These are phyloP conservation scores for Eristalis tenax DNA, from an alignment of 2,888 invertebrate genomes.

Conservation along the genomic window DNA sequence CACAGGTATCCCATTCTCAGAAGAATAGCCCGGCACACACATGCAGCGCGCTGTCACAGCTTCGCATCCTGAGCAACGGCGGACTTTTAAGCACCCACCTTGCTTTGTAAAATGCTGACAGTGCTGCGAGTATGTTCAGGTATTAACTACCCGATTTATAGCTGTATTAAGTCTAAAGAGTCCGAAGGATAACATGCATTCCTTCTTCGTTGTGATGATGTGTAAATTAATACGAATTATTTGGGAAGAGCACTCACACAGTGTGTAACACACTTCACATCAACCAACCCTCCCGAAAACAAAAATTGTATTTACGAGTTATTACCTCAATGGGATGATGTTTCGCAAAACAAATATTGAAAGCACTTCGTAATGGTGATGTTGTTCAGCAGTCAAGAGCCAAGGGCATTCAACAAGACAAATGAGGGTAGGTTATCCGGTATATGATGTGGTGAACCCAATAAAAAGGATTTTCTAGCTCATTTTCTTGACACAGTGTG, in stretches of 20 bases:
- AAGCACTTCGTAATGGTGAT: slow-evolving; percentile 65
- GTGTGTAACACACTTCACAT: slow-evolving; percentile 19
- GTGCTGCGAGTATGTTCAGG: background rate
- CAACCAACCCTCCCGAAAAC: background rate
- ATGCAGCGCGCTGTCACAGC: background rate
- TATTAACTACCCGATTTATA: background rate
- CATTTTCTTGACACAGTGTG: slow-evolving; percentile 68
- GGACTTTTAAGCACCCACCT: background rate
- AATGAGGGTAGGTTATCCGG: slow-evolving; percentile 71
- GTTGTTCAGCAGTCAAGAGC: slow-evolving; percentile 35
- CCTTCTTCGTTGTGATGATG: background rate
- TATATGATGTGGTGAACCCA: slow-evolving; percentile 60
- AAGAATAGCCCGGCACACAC: slow-evolving; percentile 11
- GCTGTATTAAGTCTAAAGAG: background rate
- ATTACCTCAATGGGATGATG: slow-evolving; percentile 66
- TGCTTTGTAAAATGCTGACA: background rate
- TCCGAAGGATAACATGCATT: too few relatives aligned
- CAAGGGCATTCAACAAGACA: slow-evolving; percentile 55
- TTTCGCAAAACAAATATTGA: slow-evolving; percentile 64
- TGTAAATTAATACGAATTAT: slow-evolving; percentile 68
- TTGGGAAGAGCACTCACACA: slow-evolving; percentile 45
- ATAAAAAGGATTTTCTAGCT: slow-evolving; percentile 71
- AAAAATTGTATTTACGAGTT: slow-evolving; percentile 64
- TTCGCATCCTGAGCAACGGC: background rate
- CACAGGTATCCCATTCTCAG: slow-evolving; percentile 60